Conservation (phyloP, 2,888 invertebrate genomes). For the Cerastis rubricosa region DNA sequence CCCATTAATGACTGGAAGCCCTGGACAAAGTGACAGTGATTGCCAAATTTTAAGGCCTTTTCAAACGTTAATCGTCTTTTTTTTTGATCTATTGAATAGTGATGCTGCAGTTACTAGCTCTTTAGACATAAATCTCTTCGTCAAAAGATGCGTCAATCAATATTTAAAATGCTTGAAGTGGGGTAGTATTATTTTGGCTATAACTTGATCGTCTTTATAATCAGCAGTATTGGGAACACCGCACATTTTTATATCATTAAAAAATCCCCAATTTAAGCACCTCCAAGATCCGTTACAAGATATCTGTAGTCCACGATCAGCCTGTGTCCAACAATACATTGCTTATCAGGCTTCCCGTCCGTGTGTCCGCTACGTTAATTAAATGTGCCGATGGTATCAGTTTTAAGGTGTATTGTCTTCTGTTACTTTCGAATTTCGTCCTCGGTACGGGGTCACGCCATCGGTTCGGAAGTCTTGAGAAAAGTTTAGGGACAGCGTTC, state of each 20-base stretch:
- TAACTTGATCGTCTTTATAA: neutral
- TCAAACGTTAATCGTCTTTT: neutral
- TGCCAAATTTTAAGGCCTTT: neutral
- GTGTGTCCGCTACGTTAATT: constrained; percentile 74
- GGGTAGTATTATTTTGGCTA: neutral
- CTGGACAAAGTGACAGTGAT: neutral
- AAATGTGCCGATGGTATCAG: constrained; percentile 76
- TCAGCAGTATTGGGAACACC: neutral
- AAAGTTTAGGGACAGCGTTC: constrained; percentile 64
- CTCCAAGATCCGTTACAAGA: constrained; percentile 8
- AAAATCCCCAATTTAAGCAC: neutral
- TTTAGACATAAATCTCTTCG: neutral
- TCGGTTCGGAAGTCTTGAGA: constrained; percentile 70
- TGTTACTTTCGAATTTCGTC: constrained; percentile 79
- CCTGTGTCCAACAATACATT: constrained; percentile 37
- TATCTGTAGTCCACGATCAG: constrained; percentile 23
- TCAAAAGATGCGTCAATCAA: neutral
- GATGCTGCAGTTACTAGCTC: neutral
- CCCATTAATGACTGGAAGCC: neutral
- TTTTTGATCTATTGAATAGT: neutral
- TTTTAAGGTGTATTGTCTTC: constrained; percentile 74
- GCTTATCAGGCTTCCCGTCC: constrained; percentile 56
- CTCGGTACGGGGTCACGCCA: constrained; percentile 74
- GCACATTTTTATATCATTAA: constrained; percentile 34
- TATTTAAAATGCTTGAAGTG: neutral